phyloP scores from a whole-genome alignment of 1,140 invertebrate genomes.

The Drosophila prosaltans region DNA sequence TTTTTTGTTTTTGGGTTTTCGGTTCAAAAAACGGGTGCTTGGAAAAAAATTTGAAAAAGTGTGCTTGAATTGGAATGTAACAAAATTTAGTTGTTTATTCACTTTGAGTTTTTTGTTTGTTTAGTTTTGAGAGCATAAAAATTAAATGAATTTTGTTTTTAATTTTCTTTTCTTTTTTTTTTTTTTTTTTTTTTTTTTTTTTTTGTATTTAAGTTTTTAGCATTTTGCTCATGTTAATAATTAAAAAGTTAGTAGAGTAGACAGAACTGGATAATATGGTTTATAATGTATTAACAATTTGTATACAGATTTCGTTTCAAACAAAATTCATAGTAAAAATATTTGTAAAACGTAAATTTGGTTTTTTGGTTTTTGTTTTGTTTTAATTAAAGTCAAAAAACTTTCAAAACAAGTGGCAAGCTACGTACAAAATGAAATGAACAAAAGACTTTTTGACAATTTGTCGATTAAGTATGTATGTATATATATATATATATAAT shows the following conservation, averaged over 20 bases:
- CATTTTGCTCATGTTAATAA: slow-evolving; percentile 51
- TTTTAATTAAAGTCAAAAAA: slow-evolving; percentile 67
- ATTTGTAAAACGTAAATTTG: slow-evolving; percentile 46
- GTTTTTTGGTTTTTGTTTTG: slow-evolving; percentile 39
- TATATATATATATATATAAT: slow-evolving; percentile 35
- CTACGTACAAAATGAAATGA: slow-evolving; percentile 67
- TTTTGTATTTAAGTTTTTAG: slow-evolving; percentile 28
- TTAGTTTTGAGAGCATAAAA: slow-evolving; percentile 48
- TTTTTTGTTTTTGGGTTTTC: slow-evolving; percentile 46
- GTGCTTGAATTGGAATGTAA: slow-evolving; percentile 78
- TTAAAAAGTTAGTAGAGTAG: slow-evolving; percentile 35
- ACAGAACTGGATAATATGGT: slow-evolving; percentile 25
- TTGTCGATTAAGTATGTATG: slow-evolving; percentile 48
- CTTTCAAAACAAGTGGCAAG: slow-evolving; percentile 65
- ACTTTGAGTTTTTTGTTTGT: slow-evolving; percentile 50
- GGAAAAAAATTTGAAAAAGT: slow-evolving; percentile 76
- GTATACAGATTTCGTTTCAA: slow-evolving; percentile 48
- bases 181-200: slow-evolving; percentile 29
- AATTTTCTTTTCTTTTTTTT: slow-evolving; percentile 41
- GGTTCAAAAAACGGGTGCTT: slow-evolving; percentile 79
- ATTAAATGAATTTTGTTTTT: slow-evolving; percentile 75
- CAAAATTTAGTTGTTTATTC: slow-evolving; percentile 64
- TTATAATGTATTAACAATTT: slow-evolving; percentile 49
- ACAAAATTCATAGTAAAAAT: slow-evolving; percentile 70
- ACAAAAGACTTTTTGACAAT: slow-evolving; percentile 45